Base-by-base conservation (phyloP, 2,113 vertebrate species). In the Salminus brasiliensis region DNA sequence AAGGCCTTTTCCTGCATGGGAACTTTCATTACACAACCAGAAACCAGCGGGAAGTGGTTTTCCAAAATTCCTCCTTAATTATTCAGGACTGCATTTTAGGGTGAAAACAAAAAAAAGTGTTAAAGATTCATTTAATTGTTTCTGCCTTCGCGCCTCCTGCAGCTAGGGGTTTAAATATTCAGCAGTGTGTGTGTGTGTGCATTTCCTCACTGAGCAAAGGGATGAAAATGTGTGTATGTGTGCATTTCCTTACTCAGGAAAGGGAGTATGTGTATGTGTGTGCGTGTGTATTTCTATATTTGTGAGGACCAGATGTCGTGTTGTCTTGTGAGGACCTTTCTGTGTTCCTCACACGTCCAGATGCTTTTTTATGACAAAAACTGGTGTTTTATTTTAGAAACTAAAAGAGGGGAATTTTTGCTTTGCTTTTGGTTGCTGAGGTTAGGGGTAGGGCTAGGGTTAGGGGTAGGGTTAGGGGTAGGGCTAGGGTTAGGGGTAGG, bases 101-200 rank as follows among this genome's bases (percentile, higher is more conserved):
- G 10, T 39, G 15, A 9, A 49, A 12, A 47, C 15, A 21, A 18
- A 25, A 29, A 36, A 11, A 6, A 55, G 62, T 21, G 62, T 76
- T 49, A 67, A 13, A 30, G 63, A 55, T 13, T 76, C 11, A 21
- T 76, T 36, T 65, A 21, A 53, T 67, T 30, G 25, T 53, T 15
- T 5, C 21, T 67, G 74, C 16, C 15, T 27, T 29, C 27, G 16
- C 36, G 47, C 15, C 62, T 49, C 55, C 4, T 4, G 27, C 49
- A 63, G 29, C 21, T 32, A 23, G 32, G 32, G 43, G 30, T 72
- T 63, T 43, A 78, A 57, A 69, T 5, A 69, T 49, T 70, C 21
- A 78, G 3, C 15, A 57, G 63, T 68, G 43, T 41, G 7, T 10
- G 47, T 72, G 9, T 36, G 27, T 53, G 55, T 25, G 60, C 52